Evolutionary conservation across 2,888 invertebrate species (phyloP), one percentile per base, ranked within the genome.

Genomic region (Anodontia alba): DNA sequence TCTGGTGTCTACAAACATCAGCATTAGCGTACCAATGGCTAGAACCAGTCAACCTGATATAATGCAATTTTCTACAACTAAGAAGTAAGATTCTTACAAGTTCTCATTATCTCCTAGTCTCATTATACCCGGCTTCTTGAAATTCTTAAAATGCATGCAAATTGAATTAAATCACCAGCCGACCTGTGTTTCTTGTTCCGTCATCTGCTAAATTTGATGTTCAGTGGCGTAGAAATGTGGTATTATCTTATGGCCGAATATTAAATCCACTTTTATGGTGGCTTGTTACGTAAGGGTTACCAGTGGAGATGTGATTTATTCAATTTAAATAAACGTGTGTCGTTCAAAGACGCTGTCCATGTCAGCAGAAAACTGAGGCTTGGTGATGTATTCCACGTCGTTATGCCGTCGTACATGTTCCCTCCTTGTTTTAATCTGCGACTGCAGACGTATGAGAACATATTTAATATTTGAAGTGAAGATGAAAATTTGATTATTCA

Each of bases 21-120:
- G n/a, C n/a, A n/a, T n/a, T n/a, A n/a, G n/a, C n/a, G n/a, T n/a
- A n/a, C n/a, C n/a, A n/a, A n/a, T n/a, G n/a, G n/a, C n/a, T n/a
- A 7, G 42, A 74, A 66, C 72, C 66, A 74, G 46, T 54, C 71
- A 78, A 81, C 74, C 79, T 38, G 38, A 54, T 33, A n/a, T 78
- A 80, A 82, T 76, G 76, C 78, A 75, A 80, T 85, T 78, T 76
- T 62, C 68, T 76, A 33, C 38, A 54, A 72, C 62, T 54, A 75
- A 70, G 66, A 68, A 33, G 66, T 38, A 51, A 74, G 76, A 69
- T 81, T 62, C 62, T 17, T 10, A 62, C 62, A 62, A 62, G 62
- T 3, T 33, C 23, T 62, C 62, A 62, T 62, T 62, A 62, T 62
- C 62, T 62, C 29, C 17, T 33, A 62, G 33, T 5, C 62, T 62